Evolutionary conservation across 2,888 invertebrate species (phyloP).

Genomic region (Lepidochrysops patricia): DNA sequence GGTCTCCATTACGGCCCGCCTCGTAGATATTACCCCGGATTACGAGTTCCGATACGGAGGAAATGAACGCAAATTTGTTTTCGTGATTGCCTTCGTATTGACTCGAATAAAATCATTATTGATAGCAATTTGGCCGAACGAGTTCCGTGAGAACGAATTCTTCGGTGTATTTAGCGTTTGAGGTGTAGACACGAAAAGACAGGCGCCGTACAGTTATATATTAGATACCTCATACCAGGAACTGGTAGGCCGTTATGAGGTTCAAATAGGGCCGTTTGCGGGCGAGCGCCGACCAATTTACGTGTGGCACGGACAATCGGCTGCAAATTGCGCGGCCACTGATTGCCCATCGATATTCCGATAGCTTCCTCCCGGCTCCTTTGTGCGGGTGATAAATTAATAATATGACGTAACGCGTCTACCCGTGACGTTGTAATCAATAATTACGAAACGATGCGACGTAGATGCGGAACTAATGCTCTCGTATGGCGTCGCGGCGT

Average conservation of each 20-base stretch:
- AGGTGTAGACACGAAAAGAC: background rate
- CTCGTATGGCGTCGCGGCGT: conserved; percentile 38
- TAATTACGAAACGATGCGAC: conserved; percentile 62
- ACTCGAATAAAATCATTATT: conserved; percentile 65
- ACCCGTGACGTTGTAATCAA: conserved; percentile 66
- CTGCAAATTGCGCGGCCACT: conserved; percentile 61
- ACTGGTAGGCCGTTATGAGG: conserved; percentile 28
- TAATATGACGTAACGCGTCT: conserved; percentile 19
- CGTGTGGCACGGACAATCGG: conserved; percentile 64
- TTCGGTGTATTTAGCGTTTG: background rate
- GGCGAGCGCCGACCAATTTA: conserved; percentile 56
- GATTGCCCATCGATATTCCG: conserved; percentile 67
- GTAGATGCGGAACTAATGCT: conserved; percentile 63
- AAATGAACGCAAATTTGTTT: conserved; percentile 73
- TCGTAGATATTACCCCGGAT: conserved; percentile 59
- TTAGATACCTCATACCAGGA: conserved; percentile 22
- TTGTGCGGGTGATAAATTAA: conserved; percentile 20
- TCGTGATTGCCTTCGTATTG: conserved; percentile 69
- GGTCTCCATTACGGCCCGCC: conserved; percentile 72
- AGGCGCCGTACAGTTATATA: conserved; percentile 4
- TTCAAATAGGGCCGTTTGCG: conserved; percentile 47
- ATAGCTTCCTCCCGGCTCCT: conserved; percentile 11
- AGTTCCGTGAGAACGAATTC: conserved; percentile 1
- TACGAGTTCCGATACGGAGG: conserved; percentile 53
- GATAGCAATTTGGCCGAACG: conserved; percentile 54